Conservation (phyloP, 30 jellyfish, hydroid and myxozoan genomes). For the Nemopilema nomurai region DNA sequence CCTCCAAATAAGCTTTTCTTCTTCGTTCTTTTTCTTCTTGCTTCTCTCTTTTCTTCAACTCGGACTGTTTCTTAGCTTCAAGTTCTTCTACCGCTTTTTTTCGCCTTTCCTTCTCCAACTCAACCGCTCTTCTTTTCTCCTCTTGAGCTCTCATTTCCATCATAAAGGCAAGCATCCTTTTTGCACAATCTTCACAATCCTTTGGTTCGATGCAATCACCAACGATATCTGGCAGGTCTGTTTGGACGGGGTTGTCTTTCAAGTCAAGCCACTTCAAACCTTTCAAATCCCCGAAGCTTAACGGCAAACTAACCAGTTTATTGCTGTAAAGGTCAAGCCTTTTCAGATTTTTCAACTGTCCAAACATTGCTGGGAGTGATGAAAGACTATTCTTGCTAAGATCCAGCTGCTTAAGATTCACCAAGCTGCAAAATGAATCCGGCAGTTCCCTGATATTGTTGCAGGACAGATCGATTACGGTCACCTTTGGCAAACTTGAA, state of each 20-base stretch:
- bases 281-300: constrained; percentile 64
- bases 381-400: constrained; percentile 78
- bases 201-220: constrained; percentile 87
- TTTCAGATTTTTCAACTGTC: constrained; percentile 57
- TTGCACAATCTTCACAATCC: constrained; percentile 92
- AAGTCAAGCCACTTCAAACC: constrained; percentile 83
- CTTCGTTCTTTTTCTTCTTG: constrained; percentile 56
- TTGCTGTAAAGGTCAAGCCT: constrained; percentile 77
- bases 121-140: constrained; percentile 46
- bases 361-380: constrained; percentile 83
- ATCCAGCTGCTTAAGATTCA: constrained; percentile 72
- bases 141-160: constrained; percentile 42
- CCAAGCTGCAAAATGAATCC: constrained; percentile 70
- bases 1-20: constrained; percentile 51
- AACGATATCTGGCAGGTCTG: constrained; percentile 68
- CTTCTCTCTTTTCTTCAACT: constrained; percentile 46
- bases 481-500: constrained; percentile 67
- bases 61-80: constrained; percentile 25
- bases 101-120: constrained; percentile 35
- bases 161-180: constrained; percentile 53
- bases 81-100: constrained; percentile 30
- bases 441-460: constrained; percentile 73
- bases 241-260: constrained; percentile 89
- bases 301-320: constrained; percentile 62
- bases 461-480: constrained; percentile 83